phyloP scores from a whole-genome alignment of 2,888 invertebrate species.

The Cephus pulcher region DNA sequence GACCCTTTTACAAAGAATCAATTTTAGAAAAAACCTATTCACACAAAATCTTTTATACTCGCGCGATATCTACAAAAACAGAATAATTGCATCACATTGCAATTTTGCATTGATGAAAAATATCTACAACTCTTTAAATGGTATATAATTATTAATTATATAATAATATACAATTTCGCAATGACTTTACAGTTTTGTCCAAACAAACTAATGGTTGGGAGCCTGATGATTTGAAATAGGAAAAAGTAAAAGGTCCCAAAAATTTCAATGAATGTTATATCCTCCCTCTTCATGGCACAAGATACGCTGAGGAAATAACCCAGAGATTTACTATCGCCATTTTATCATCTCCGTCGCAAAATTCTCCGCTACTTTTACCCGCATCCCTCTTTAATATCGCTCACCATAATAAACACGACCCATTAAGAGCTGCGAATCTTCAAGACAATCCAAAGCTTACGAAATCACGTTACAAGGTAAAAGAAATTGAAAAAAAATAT shows the following conservation, averaged over 20 bases:
- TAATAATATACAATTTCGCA: slow-evolving; percentile 51
- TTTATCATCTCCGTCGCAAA: background rate
- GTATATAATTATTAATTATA: slow-evolving; percentile 41
- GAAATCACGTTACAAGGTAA: slow-evolving; percentile 8
- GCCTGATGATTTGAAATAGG: slow-evolving; percentile 19
- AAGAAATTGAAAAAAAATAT: background rate
- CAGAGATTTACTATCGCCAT: background rate
- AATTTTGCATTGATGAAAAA: slow-evolving; percentile 55
- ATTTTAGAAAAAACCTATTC: slow-evolving; percentile 66
- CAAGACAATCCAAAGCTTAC: slow-evolving; percentile 22
- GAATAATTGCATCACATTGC: slow-evolving; percentile 63
- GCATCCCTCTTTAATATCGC: background rate
- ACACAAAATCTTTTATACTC: slow-evolving; percentile 61
- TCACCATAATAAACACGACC: slow-evolving; percentile 35
- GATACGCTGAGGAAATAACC: slow-evolving; percentile 26
- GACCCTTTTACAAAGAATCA: slow-evolving; percentile 69
- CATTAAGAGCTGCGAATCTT: slow-evolving; percentile 30
- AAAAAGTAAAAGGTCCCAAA: slow-evolving; percentile 18
- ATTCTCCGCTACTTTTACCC: background rate
- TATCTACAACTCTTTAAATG: slow-evolving; percentile 44
- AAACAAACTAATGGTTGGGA: slow-evolving; percentile 45
- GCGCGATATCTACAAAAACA: slow-evolving; percentile 66
- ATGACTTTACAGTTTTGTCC: slow-evolving; percentile 52
- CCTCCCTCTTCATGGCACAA: slow-evolving; percentile 22
- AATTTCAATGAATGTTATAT: slow-evolving; percentile 22